Percentiles rank a stretch among this genome's conserved stretches.
These are phyloP conservation scores for Saimiri boliviensis DNA, from an alignment of 2,113 vertebrate genomes.

Conservation along the genomic window DNA sequence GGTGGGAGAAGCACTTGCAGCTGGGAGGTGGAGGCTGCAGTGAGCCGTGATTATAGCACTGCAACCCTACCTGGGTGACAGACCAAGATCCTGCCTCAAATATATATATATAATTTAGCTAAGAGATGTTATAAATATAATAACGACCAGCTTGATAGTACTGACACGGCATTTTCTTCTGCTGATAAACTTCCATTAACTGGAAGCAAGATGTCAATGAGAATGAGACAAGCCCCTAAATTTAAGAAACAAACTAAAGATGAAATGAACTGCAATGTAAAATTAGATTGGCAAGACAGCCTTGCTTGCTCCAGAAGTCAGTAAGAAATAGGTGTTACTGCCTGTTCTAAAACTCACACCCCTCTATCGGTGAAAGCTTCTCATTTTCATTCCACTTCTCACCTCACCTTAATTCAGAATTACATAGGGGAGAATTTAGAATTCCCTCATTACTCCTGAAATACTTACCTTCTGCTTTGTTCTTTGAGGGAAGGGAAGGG, in stretches of 20 bases:
- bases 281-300: fast-evolving
- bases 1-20: too few species aligned
- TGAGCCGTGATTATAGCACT: too few species aligned
- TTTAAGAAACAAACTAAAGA: not conserved
- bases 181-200: not conserved
- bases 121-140: not conserved
- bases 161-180: not conserved
- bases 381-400: not conserved
- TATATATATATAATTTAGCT: too few species aligned
- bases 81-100: too few species aligned
- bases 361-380: not conserved
- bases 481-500: not conserved
- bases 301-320: not conserved
- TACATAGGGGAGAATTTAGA: not conserved
- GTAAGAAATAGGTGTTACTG: not conserved
- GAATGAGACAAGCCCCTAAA: not conserved
- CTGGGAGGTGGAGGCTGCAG: too few species aligned
- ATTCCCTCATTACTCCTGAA: not conserved
- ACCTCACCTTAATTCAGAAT: not conserved
- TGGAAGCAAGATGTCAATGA: not conserved
- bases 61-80: too few species aligned
- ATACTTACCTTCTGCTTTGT: not conserved
- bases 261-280: not conserved
- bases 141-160: not conserved
- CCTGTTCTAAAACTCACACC: not conserved